phyloP scores from a whole-genome alignment of 2,113 vertebrate species.

The Brachyhypopomus occidentalis region DNA sequence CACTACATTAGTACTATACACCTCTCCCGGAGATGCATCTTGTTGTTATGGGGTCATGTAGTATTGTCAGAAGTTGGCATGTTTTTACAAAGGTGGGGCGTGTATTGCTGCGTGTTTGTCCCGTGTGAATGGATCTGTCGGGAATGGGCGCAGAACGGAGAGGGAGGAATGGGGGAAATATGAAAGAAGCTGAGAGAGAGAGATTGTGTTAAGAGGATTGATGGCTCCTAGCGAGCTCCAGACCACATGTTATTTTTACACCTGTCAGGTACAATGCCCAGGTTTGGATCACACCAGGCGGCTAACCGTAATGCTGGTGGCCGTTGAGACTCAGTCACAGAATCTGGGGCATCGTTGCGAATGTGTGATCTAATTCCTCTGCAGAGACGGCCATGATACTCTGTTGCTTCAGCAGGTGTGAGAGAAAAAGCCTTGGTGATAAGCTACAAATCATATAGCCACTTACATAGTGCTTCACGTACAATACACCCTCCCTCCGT shows the following conservation, averaged over 20 bases:
- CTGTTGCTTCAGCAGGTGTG: constrained; percentile 21
- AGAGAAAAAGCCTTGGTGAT: constrained; percentile 30
- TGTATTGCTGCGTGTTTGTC: constrained; percentile 27
- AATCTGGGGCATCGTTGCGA: constrained; percentile 47
- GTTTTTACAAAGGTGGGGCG: constrained; percentile 49
- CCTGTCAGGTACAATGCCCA: constrained; percentile 49
- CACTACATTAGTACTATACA: no score
- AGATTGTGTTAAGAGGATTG: constrained; percentile 37
- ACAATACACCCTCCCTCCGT: constrained; percentile 14
- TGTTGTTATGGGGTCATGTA: constrained; percentile 14
- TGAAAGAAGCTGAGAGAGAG: constrained; percentile 14
- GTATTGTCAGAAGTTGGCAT: constrained; percentile 57
- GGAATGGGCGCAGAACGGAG: constrained; percentile 35
- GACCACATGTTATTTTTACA: constrained; percentile 55
- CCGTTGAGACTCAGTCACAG: constrained; percentile 24
- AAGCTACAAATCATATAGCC: constrained; percentile 37
- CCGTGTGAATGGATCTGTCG: constrained; percentile 43
- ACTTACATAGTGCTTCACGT: constrained; percentile 25
- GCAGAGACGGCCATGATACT: constrained; percentile 16
- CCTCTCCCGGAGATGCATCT: not conserved
- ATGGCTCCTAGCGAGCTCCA: constrained; percentile 22
- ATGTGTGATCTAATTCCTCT: constrained; percentile 35
- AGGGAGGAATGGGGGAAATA: constrained; percentile 14
- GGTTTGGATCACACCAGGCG: not conserved
- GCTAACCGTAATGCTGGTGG: constrained; percentile 22